Percentiles rank a stretch among this genome's conserved stretches.
Conservation (phyloP, 2,888 invertebrate genomes). For the Thymelicus acteon region DNA sequence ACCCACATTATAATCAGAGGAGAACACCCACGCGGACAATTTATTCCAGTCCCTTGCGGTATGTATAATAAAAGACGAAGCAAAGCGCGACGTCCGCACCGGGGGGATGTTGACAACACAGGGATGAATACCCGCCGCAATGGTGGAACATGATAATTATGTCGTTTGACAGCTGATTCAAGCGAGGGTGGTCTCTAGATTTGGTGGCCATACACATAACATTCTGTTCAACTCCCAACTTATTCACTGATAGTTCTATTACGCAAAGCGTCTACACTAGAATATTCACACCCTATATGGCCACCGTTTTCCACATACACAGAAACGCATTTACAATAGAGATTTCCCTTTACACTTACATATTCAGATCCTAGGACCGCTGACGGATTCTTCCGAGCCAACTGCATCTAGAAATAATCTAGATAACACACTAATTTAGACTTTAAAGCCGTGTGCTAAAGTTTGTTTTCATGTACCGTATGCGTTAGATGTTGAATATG, state of each 20-base stretch:
- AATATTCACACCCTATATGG: constrained; percentile 26
- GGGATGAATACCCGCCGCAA: too few relatives aligned
- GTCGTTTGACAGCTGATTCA: too few relatives aligned
- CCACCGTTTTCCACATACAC: constrained; percentile 11
- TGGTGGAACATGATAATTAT: too few relatives aligned
- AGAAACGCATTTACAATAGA: constrained; percentile 46
- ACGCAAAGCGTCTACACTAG: background rate
- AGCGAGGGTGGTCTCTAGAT: too few relatives aligned
- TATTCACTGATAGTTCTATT: background rate
- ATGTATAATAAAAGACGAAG: too few relatives aligned
- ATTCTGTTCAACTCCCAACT: too few relatives aligned
- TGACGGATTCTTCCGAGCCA: constrained; percentile 33
- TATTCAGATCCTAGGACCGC: constrained; percentile 57
- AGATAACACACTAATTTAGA: constrained; percentile 40
- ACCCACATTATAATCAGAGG: too few relatives aligned
- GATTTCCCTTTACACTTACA: constrained; percentile 57
- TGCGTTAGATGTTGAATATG: constrained; percentile 52
- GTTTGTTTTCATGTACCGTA: constrained; percentile 38
- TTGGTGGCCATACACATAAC: too few relatives aligned
- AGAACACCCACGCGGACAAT: too few relatives aligned
- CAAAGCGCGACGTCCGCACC: too few relatives aligned
- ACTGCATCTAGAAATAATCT: constrained; percentile 50
- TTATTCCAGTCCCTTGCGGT: too few relatives aligned
- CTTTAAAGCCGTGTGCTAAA: constrained; percentile 43
- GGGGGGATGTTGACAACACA: too few relatives aligned